These are phyloP conservation scores for Lypha dubia DNA, from an alignment of 2,888 invertebrate species.

Conservation along the genomic window DNA sequence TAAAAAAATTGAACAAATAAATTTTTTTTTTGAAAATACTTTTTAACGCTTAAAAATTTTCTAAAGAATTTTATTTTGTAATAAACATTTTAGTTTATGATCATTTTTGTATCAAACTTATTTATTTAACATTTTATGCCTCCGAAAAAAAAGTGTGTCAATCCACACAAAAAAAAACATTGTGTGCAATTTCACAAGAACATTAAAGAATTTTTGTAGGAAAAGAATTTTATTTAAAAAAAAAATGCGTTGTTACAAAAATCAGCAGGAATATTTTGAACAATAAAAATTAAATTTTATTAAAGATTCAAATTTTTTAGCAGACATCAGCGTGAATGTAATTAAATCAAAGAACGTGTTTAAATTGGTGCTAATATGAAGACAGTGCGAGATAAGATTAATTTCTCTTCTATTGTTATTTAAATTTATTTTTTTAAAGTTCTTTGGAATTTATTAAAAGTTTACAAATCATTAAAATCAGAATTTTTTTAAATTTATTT, in stretches of 20 bases:
- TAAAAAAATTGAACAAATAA: constrained; percentile 17
- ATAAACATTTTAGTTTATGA: constrained; percentile 42
- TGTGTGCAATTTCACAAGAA: constrained; percentile 19
- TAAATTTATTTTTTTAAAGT: background rate
- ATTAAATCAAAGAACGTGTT: background rate
- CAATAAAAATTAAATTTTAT: constrained; percentile 12
- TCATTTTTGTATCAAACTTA: background rate
- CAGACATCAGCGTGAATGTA: background rate
- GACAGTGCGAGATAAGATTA: background rate
- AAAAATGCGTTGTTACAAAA: background rate
- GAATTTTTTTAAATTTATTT: no score
- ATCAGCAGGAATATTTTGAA: background rate
- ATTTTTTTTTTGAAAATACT: background rate
- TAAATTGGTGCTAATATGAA: background rate
- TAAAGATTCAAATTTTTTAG: background rate
- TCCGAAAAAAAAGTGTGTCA: constrained; percentile 18
- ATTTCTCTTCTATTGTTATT: background rate
- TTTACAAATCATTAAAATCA: no score
- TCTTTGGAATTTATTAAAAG: background rate
- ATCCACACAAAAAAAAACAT: background rate
- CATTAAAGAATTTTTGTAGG: constrained; percentile 4
- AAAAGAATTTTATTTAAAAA: constrained; percentile 12
- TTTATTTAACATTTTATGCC: background rate
- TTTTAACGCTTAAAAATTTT: background rate
- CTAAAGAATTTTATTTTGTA: constrained; percentile 27